These are phyloP conservation scores for Lasioglossum leucozonium DNA, from an alignment of 2,888 invertebrate species.

Conservation along the genomic window DNA sequence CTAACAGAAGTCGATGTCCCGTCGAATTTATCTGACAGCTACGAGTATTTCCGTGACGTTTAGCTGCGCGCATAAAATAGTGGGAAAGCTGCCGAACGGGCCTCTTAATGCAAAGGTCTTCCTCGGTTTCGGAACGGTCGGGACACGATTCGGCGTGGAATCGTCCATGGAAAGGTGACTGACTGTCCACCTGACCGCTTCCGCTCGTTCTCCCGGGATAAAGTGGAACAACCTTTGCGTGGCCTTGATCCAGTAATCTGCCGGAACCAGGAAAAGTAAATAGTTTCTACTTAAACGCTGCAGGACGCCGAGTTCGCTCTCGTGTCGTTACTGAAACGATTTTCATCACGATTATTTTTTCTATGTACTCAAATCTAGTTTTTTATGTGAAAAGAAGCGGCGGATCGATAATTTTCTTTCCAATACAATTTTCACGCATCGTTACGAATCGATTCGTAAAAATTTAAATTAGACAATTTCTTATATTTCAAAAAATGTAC, in stretches of 20 bases:
- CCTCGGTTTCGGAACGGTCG: neutral
- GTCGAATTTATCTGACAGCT: slow-evolving; percentile 7
- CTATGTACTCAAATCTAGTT: neutral
- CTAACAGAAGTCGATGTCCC: neutral
- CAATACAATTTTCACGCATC: no score
- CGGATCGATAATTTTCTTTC: no score
- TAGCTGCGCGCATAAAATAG: neutral
- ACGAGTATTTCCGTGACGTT: neutral
- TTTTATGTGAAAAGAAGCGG: neutral
- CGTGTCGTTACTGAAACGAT: slow-evolving; percentile 40
- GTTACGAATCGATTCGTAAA: no score
- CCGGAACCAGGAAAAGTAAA: slow-evolving; percentile 70
- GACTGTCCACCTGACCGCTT: slow-evolving; percentile 14
- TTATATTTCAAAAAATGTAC: no score
- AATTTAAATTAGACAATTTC: no score
- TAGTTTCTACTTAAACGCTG: slow-evolving; percentile 34
- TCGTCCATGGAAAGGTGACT: slow-evolving; percentile 15
- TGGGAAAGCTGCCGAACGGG: neutral
- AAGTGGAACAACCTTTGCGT: slow-evolving; percentile 71
- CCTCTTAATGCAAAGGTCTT: neutral
- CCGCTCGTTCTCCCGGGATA: slow-evolving; percentile 28
- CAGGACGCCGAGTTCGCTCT: slow-evolving; percentile 62
- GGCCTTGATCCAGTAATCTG: slow-evolving; percentile 67
- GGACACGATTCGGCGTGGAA: neutral
- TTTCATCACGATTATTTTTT: neutral